Base-by-base conservation (phyloP, 2,797 vertebrate species). In the Coracias cyanogaster region DNA sequence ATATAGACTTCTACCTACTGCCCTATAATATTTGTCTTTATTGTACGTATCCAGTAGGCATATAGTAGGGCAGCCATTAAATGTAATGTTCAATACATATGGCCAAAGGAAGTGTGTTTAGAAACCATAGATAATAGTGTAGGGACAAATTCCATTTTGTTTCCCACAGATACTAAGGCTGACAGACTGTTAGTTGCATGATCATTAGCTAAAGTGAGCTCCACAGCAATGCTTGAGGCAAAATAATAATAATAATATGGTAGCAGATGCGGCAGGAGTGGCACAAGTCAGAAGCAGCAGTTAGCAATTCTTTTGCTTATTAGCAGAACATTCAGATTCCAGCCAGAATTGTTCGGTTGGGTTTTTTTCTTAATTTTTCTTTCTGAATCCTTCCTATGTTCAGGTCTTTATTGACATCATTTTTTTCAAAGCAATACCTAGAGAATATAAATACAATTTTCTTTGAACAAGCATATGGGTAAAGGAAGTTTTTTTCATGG, bases 191-290 rank as follows among this genome's bases (percentile, higher is more conserved):
- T 96, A 84, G 86, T 95, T 95, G 92, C 82, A 77, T 95, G 94
- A 96, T 97, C 93, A 92, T 95, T 95, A 94, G 79, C 84, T 95
- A 70, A 96, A 94, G 90, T 91, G 91, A 94, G 64, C 76, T 95
- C 72, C 78, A 95, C 72, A 86, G 93, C 58, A 83, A 58, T 73
- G 95, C 93, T 94, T 64, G 65, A 95, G 93, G 95, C 95, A 94
- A 94, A 94, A 89, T 87, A 92, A 84, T 90, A 92, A 84, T 90
- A 94, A 46, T 87, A 97, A 74, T 79, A 92, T 28, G 45, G 78
- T 90, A 82, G 91, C 94, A 97, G 94, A 96, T 90, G 90, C 60
- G 91, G 88, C 41, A 81, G 82, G 74, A 95, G 33, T 61, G 87
- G 81, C 80, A 72, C 71, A 85, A 95, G 71, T 89, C 90, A 93